These are phyloP conservation scores for Eonycteris spelaea DNA, from an alignment of 2,113 vertebrate species.

Conservation along the genomic window DNA sequence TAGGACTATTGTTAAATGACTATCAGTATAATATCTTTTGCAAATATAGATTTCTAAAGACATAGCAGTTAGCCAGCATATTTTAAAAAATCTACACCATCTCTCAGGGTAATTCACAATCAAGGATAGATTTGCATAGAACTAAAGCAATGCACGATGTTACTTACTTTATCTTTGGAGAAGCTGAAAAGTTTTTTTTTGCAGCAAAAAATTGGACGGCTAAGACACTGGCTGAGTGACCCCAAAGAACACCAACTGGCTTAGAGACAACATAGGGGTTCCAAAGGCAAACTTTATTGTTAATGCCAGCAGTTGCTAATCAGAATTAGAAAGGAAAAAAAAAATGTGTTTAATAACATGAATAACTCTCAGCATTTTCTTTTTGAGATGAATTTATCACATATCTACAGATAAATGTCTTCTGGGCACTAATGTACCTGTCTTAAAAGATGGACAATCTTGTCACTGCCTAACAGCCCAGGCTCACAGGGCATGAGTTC, in stretches of 20 bases:
- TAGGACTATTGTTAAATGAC: not conserved
- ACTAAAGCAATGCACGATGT: not conserved
- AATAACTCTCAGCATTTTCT: not conserved
- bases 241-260: constrained; percentile 82
- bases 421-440: not conserved
- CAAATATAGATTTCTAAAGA: constrained; percentile 5
- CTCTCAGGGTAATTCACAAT: not conserved
- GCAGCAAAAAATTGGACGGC: constrained; percentile 84
- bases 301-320: constrained; percentile 88
- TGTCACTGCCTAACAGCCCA: not conserved
- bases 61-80: not conserved
- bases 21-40: not conserved
- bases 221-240: constrained; percentile 83
- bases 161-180: constrained; percentile 88
- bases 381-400: not conserved
- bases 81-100: not conserved
- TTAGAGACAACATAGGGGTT: constrained; percentile 87
- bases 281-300: constrained; percentile 88
- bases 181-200: constrained; percentile 88
- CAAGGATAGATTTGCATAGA: not conserved
- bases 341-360: not conserved
- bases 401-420: not conserved
- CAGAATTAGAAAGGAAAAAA: constrained; percentile 43
- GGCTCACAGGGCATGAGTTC: not conserved
- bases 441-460: not conserved